Evolutionary conservation across 2,888 invertebrate genomes (phyloP).

Genomic region (Sympetrum striolatum): DNA sequence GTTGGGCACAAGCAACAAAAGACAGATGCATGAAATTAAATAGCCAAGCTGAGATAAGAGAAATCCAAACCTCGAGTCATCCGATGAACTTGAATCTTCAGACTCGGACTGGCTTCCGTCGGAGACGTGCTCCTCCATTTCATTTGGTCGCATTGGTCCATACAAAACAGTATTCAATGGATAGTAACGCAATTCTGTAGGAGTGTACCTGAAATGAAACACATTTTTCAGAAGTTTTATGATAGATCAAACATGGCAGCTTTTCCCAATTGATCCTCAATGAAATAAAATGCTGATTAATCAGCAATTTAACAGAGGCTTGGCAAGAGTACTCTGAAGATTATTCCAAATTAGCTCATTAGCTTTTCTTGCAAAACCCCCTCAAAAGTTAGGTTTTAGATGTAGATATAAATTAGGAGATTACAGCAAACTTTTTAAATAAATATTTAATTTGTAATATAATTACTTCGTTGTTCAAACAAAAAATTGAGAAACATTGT

Average conservation of each 20-base stretch:
- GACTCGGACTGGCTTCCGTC: slow-evolving; percentile 65
- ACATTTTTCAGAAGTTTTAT: too few species aligned
- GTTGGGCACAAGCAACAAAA: neutral
- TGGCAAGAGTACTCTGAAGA: too few species aligned
- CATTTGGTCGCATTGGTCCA: slow-evolving; percentile 64
- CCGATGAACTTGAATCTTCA: slow-evolving; percentile 61
- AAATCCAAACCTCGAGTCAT: slow-evolving; percentile 59
- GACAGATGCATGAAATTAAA: slow-evolving; percentile 35
- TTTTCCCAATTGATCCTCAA: neutral
- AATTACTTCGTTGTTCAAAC: too few species aligned
- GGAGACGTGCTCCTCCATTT: slow-evolving; percentile 62
- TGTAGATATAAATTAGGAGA: too few species aligned
- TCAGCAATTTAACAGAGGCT: too few species aligned
- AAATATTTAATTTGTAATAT: too few species aligned
- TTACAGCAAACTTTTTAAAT: too few species aligned
- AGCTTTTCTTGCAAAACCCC: too few species aligned
- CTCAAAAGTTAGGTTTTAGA: too few species aligned
- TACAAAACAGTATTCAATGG: slow-evolving; percentile 90
- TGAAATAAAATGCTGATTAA: too few species aligned
- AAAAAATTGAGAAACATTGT: too few species aligned
- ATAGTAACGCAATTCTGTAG: slow-evolving; percentile 87
- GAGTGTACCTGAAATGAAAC: slow-evolving; percentile 67
- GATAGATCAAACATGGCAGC: neutral
- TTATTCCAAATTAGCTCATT: too few species aligned
- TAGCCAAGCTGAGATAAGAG: slow-evolving; percentile 41